Percentiles rank a stretch among this genome's conserved stretches.
phyloP scores from a whole-genome alignment of 30 jellyfish, hydroid and myxozoan genomes.

The Nemopilema nomurai region DNA sequence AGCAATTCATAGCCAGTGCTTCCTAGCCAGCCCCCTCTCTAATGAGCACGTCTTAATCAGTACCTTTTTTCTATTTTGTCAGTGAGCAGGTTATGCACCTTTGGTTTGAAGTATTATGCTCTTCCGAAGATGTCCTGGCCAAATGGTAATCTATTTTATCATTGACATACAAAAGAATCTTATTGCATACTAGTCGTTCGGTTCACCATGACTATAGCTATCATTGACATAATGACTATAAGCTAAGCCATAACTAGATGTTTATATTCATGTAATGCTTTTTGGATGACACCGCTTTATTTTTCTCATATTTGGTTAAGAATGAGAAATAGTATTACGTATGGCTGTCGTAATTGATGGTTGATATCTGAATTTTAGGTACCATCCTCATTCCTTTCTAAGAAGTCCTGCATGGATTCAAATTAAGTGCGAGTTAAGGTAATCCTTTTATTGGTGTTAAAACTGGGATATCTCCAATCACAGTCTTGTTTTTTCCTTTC shows the following conservation, averaged over 20 bases:
- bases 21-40: no score
- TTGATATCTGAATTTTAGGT: constrained; percentile 54
- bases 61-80: not conserved
- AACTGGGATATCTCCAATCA: not conserved
- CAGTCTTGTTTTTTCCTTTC: no score
- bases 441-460: not conserved
- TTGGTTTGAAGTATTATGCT: constrained; percentile 92
- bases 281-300: no score
- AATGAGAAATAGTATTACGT: no score
- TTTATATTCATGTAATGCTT: no score
- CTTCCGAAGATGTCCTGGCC: constrained; percentile 58
- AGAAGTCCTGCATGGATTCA: constrained; percentile 99
- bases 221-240: no score
- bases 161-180: not conserved
- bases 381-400: constrained; percentile 76
- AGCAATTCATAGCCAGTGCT: no score
- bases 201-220: not conserved
- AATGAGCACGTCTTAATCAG: no score
- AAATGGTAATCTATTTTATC: constrained; percentile 78
- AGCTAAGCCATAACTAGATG: no score
- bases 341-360: no score
- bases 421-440: constrained; percentile 95
- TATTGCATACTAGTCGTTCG: not conserved
- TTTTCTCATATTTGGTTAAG: no score
- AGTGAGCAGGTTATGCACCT: constrained; percentile 96